A percentile compares a stretch with the other conserved stretches of the same genome.
phyloP scores from a whole-genome alignment of 2,888 invertebrate genomes.

The Celastrina argiolus region DNA sequence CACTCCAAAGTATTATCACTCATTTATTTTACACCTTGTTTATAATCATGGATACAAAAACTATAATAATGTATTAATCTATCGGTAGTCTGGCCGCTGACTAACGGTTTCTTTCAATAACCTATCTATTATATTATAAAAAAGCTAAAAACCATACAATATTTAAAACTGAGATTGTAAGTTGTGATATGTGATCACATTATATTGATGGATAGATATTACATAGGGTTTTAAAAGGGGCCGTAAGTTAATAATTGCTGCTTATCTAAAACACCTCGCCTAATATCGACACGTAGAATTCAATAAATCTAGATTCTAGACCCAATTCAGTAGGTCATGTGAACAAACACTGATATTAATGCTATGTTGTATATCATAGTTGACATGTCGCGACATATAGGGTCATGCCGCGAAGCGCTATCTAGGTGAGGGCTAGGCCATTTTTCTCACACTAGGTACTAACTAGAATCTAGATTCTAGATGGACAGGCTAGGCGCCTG shows the following conservation, averaged over 20 bases:
- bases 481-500: constrained; percentile 43
- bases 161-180: too few relatives aligned
- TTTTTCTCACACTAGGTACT: constrained; percentile 66
- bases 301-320: neutral
- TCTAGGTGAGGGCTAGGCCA: constrained; percentile 70
- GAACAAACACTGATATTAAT: constrained; percentile 28
- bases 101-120: too few relatives aligned
- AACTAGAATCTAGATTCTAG: constrained; percentile 34
- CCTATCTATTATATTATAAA: too few relatives aligned
- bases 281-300: neutral
- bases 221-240: too few relatives aligned
- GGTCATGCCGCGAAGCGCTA: constrained; percentile 41
- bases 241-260: neutral
- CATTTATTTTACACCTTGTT: too few relatives aligned
- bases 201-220: too few relatives aligned
- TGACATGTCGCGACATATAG: constrained; percentile 34
- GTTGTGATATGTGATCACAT: too few relatives aligned
- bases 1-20: too few relatives aligned
- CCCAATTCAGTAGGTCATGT: constrained; percentile 11
- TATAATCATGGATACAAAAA: too few relatives aligned
- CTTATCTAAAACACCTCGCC: neutral
- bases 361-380: constrained; percentile 24
- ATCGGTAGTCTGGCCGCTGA: too few relatives aligned
- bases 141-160: too few relatives aligned
- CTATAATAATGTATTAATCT: too few relatives aligned